Percentiles rank a stretch among this genome's conserved stretches.
These are phyloP conservation scores for Epinephelus awoara DNA, from an alignment of 2,797 vertebrate genomes.

Conservation along the genomic window DNA sequence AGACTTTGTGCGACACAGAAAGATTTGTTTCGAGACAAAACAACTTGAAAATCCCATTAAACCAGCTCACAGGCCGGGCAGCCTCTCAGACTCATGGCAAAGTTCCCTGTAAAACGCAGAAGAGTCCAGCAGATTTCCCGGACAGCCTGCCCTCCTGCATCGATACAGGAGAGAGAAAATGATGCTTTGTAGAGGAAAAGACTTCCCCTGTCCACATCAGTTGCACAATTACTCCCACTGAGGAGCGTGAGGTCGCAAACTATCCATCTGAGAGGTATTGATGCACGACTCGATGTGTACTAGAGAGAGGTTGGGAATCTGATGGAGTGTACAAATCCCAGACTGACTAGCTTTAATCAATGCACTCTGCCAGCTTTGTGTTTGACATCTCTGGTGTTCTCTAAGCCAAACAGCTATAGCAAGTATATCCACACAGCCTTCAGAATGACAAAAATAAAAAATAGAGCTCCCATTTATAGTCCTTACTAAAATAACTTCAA, in stretches of 20 bases:
- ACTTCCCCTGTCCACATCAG: slow-evolving; percentile 64
- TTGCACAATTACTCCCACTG: slow-evolving; percentile 73
- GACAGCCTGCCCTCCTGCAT: slow-evolving; percentile 60
- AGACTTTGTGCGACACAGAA: slow-evolving; percentile 17
- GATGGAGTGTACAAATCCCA: slow-evolving; percentile 48
- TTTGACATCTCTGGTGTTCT: not conserved
- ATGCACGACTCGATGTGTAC: slow-evolving; percentile 52
- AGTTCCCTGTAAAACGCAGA: slow-evolving; percentile 52
- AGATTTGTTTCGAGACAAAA: slow-evolving; percentile 40
- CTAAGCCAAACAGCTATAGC: not conserved
- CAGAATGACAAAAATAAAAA: slow-evolving; percentile 7
- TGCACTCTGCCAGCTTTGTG: slow-evolving; percentile 38
- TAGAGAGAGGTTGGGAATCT: slow-evolving; percentile 50
- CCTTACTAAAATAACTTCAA: slow-evolving; percentile 44
- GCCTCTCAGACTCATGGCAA: slow-evolving; percentile 52
- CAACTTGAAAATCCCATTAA: slow-evolving; percentile 63
- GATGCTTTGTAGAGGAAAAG: slow-evolving; percentile 55
- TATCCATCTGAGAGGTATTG: slow-evolving; percentile 68
- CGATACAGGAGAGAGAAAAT: slow-evolving; percentile 67
- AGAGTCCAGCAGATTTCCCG: slow-evolving; percentile 65
- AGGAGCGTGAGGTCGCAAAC: slow-evolving; percentile 62
- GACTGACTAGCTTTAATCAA: slow-evolving; percentile 69
- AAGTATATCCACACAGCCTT: not conserved
- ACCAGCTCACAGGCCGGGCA: slow-evolving; percentile 37
- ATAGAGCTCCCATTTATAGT: slow-evolving; percentile 45